Base-by-base conservation (phyloP, 2,888 invertebrate species). In the Parelbella ahira region DNA sequence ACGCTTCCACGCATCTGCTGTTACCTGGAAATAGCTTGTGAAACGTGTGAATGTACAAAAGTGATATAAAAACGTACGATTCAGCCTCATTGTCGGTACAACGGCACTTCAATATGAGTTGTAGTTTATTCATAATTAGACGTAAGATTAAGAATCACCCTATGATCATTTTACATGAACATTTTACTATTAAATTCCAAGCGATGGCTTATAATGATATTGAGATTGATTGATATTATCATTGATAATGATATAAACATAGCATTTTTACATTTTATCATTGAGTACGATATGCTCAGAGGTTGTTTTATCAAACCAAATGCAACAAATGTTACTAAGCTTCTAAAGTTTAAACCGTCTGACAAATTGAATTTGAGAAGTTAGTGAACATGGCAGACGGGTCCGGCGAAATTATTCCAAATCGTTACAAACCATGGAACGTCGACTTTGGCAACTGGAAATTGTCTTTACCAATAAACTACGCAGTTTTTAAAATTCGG, bases 331-430 rank as follows among this genome's bases (percentile, higher is more conserved):
- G 42, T 29, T 23, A 28, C 15, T 6, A 12, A 39, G 33, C 13
- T 41, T 27, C 20, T 13, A 33, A 33, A 33, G 25, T 42, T 34
- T 10, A 10, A 34, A 34, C 28, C 5, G 21, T 23, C 18, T 42
- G 33, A 42, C 28, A 34, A 34, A 34, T 34, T 42, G 34, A 23
- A 42, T 42, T 29, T 33, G 25, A 13, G 13, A 42, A 34, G 34
- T 42, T 42, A 28, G 12, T 28, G 25, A 11, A 18, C 21, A 37
- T 34, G 23, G 34, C 34, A 42, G 42, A 28, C 28, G 28, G 28
- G 34, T 28, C 34, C 34, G 4, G 18, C 8, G 9, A 15, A 42
- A 28, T 42, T 34, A 42, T 42, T 23, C 18, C 28, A 29, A 42
- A 34, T 34, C 18, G 19, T 39, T 30, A 34, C 13, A 42, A 34